Percentiles rank a stretch among this genome's conserved stretches.
phyloP scores from a whole-genome alignment of 2,113 vertebrate species.

The Pangasianodon gigas region DNA sequence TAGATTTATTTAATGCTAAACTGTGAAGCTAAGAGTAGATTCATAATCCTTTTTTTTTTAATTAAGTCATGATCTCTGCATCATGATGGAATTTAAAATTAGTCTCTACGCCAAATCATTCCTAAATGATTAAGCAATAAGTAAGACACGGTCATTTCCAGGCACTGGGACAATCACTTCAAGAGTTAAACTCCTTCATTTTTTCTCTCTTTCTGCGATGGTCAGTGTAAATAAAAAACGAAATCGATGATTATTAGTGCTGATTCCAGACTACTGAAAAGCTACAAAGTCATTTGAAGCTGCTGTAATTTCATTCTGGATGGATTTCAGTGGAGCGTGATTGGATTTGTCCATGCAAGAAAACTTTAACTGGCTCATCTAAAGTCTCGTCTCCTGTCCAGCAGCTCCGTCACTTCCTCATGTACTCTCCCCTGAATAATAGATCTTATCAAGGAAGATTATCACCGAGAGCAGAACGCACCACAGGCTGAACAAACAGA shows the following conservation, averaged over 20 bases:
- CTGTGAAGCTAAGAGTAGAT: no score
- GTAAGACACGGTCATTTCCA: no score
- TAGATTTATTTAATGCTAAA: no score
- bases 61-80: no score
- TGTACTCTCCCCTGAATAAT: background rate
- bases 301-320: background rate
- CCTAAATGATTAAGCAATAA: no score
- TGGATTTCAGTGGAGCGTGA: background rate
- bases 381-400: background rate
- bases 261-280: slow-evolving; percentile 1
- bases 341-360: background rate
- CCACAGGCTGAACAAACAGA: background rate
- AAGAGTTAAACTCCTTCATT: background rate
- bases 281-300: background rate
- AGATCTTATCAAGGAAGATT: background rate
- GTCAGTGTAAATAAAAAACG: background rate
- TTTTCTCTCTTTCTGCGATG: background rate
- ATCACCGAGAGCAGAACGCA: background rate
- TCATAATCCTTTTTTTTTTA: no score
- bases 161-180: background rate
- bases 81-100: no score
- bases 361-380: background rate
- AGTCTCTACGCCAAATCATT: background rate
- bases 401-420: background rate
- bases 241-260: background rate